phyloP scores from a whole-genome alignment of 1,140 invertebrate species.

The Odontomachus brunneus region DNA sequence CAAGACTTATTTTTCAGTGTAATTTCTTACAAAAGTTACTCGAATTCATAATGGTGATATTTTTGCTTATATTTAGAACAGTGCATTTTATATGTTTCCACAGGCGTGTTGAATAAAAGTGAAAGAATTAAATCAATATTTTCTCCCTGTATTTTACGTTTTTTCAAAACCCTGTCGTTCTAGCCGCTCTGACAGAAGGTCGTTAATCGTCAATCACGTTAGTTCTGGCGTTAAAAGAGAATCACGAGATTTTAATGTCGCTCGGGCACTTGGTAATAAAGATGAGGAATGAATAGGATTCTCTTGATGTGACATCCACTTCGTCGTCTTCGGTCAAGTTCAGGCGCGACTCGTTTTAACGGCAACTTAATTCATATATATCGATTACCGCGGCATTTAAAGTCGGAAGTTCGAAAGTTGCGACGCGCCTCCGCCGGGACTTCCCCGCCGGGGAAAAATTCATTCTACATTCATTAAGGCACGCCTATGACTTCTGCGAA shows the following conservation, averaged over 20 bases:
- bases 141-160: too few relatives aligned
- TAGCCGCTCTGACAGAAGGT: too few relatives aligned
- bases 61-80: too few relatives aligned
- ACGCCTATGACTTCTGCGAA: constrained; percentile 32
- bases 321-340: not conserved
- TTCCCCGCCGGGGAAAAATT: not conserved
- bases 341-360: not conserved
- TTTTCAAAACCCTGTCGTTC: too few relatives aligned
- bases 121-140: too few relatives aligned
- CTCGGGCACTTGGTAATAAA: not conserved
- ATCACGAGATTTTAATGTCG: not conserved
- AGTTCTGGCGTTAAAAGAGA: not conserved
- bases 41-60: too few relatives aligned
- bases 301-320: too few relatives aligned
- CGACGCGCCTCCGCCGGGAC: not conserved
- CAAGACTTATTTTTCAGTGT: too few relatives aligned
- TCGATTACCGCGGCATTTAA: not conserved
- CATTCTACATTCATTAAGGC: constrained; percentile 34
- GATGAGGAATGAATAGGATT: not conserved
- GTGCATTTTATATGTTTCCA: too few relatives aligned
- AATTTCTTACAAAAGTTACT: too few relatives aligned
- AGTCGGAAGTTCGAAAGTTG: not conserved
- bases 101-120: too few relatives aligned
- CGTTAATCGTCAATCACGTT: too few relatives aligned
- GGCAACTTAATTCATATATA: constrained; percentile 9